Conservation (phyloP, 1,140 invertebrate species). For the Cylas formicarius region DNA sequence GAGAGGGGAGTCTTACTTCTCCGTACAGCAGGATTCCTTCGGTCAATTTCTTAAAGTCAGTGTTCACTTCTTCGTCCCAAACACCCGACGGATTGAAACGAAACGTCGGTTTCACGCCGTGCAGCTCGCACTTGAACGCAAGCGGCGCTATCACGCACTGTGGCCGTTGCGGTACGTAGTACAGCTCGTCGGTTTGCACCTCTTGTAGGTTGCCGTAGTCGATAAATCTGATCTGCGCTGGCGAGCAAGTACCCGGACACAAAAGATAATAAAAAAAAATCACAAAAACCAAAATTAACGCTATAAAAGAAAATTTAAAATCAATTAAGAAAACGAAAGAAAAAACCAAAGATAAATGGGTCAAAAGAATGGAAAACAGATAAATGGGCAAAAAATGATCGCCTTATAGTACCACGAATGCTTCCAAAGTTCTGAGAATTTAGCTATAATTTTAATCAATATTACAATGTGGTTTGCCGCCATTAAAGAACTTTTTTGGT, state of each 20-base stretch:
- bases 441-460: too few species aligned
- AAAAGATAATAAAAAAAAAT: too few species aligned
- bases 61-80: constrained; percentile 54
- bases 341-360: too few species aligned
- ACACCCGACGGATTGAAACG: constrained; percentile 47
- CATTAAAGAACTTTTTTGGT: too few species aligned
- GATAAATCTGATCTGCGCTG: too few species aligned
- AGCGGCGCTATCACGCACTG: constrained; percentile 43
- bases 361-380: too few species aligned
- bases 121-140: constrained; percentile 65
- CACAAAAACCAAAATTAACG: constrained; percentile 30
- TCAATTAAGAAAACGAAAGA: not conserved
- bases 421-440: too few species aligned
- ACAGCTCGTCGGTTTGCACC: constrained; percentile 36
- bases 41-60: constrained; percentile 44
- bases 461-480: too few species aligned
- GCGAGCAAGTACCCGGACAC: too few species aligned
- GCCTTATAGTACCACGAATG: too few species aligned
- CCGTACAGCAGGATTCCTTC: constrained; percentile 38
- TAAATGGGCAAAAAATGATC: too few species aligned
- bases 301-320: constrained; percentile 1
- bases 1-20: constrained; percentile 38
- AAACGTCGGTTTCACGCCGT: constrained; percentile 57
- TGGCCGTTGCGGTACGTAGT: constrained; percentile 32
- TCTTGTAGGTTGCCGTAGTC: constrained; percentile 65